Percentiles rank a stretch among this genome's conserved stretches.
phyloP scores from a whole-genome alignment of 2,797 vertebrate genomes.

The Mastacembelus armatus region DNA sequence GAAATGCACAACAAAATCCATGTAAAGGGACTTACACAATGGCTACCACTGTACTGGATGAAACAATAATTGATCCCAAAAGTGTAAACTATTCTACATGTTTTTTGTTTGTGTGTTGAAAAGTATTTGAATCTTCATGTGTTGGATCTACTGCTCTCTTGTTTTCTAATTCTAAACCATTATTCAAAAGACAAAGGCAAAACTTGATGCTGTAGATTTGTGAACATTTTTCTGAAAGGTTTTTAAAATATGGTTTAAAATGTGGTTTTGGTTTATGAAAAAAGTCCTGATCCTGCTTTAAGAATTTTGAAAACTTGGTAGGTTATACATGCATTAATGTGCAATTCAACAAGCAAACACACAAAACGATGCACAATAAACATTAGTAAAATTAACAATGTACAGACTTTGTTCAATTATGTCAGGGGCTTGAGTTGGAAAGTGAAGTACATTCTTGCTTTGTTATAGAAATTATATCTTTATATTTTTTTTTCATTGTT shows the following conservation, averaged over 20 bases:
- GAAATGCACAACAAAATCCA: not conserved
- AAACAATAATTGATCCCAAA: constrained; percentile 24
- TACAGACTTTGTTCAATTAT: constrained; percentile 61
- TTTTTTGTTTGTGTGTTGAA: not conserved
- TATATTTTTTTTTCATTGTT: constrained; percentile 19
- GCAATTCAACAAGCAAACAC: constrained; percentile 72
- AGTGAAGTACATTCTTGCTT: constrained; percentile 51
- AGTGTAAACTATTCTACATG: constrained; percentile 1
- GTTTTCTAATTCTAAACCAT: constrained; percentile 14
- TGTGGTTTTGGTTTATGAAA: not conserved
- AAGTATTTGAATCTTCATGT: constrained; percentile 23
- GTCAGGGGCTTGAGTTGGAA: constrained; percentile 32
- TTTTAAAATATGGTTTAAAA: not conserved
- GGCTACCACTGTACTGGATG: constrained; percentile 18
- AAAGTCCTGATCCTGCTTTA: constrained; percentile 10
- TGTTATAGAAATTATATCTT: constrained; percentile 42
- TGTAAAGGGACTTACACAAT: constrained; percentile 14
- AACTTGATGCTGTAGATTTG: not conserved
- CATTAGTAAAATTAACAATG: constrained; percentile 60
- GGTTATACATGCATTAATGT: constrained; percentile 63
- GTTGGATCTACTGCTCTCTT: constrained; percentile 14
- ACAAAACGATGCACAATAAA: constrained; percentile 63
- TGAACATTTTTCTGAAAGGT: constrained; percentile 9
- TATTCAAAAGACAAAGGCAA: constrained; percentile 11
- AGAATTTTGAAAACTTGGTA: constrained; percentile 27